phyloP scores from a whole-genome alignment of 2,797 vertebrate species.

The Hafferia zeledoni region DNA sequence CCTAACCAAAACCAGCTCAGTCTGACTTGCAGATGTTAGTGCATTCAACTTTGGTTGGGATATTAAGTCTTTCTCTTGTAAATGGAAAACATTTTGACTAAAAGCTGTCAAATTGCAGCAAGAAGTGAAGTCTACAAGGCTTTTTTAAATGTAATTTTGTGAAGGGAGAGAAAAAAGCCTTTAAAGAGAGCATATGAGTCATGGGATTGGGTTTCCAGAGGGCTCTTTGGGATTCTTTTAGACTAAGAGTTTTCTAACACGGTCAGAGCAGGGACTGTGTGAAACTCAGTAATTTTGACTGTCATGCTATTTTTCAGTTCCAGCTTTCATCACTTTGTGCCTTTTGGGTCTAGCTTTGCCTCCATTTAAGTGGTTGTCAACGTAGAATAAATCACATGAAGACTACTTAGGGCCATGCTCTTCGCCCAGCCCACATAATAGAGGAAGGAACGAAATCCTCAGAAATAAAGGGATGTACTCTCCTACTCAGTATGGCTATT shows the following conservation, averaged over 20 bases:
- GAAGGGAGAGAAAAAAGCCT: constrained; percentile 34
- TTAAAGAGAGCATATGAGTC: constrained; percentile 21
- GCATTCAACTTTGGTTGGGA: not conserved
- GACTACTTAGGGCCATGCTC: constrained; percentile 47
- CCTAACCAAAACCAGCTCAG: not conserved
- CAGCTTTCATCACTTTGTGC: constrained; percentile 66
- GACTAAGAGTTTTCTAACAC: constrained; percentile 41
- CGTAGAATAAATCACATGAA: constrained; percentile 64
- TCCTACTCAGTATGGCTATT: not conserved
- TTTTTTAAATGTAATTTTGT: constrained; percentile 9
- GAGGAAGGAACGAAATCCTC: constrained; percentile 25
- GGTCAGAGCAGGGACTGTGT: constrained; percentile 45
- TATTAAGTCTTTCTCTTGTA: not conserved
- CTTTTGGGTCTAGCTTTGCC: constrained; percentile 66
- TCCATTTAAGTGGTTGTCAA: constrained; percentile 64
- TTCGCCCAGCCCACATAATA: constrained; percentile 31
- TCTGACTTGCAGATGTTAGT: not conserved
- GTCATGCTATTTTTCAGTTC: constrained; percentile 62
- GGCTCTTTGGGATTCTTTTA: constrained; percentile 34
- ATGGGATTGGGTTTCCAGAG: constrained; percentile 32
- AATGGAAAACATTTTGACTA: constrained; percentile 46
- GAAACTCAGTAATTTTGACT: constrained; percentile 64
- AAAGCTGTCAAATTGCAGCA: constrained; percentile 14
- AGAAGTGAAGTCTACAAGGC: not conserved
- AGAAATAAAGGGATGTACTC: not conserved